A percentile compares a stretch with the other conserved stretches of the same genome.
Conservation (phyloP, 53 echinoderm and acorn worm genomes). For the Antedon mediterranea region DNA sequence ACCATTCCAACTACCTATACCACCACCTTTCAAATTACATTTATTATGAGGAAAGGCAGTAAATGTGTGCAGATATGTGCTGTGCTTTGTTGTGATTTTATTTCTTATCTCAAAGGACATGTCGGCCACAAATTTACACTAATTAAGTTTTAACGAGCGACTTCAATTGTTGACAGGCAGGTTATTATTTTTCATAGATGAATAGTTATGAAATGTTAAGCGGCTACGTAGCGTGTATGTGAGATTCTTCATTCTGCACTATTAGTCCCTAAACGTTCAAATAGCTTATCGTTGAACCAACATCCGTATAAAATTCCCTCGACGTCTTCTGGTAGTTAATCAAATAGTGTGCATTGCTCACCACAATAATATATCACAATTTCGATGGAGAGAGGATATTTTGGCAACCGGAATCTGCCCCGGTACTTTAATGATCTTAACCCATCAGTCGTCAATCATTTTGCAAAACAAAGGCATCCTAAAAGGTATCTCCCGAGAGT, state of each 20-base stretch:
- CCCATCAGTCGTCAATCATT: background rate
- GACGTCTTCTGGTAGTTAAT: background rate
- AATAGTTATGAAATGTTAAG: background rate
- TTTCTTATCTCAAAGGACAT: background rate
- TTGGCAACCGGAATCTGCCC: background rate
- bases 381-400: background rate
- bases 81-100: background rate
- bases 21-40: too few species aligned
- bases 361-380: background rate
- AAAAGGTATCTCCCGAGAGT: background rate
- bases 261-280: background rate
- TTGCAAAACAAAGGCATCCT: background rate
- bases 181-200: background rate
- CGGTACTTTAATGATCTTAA: background rate
- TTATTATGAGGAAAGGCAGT: too few species aligned
- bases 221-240: background rate
- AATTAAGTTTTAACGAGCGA: background rate
- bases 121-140: background rate
- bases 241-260: background rate
- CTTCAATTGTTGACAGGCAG: background rate
- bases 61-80: background rate
- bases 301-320: background rate
- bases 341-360: background rate
- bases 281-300: background rate
- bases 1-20: too few species aligned